Evolutionary conservation across 2,113 vertebrate species (phyloP).

Genomic region (Tricholaema leucomelas): DNA sequence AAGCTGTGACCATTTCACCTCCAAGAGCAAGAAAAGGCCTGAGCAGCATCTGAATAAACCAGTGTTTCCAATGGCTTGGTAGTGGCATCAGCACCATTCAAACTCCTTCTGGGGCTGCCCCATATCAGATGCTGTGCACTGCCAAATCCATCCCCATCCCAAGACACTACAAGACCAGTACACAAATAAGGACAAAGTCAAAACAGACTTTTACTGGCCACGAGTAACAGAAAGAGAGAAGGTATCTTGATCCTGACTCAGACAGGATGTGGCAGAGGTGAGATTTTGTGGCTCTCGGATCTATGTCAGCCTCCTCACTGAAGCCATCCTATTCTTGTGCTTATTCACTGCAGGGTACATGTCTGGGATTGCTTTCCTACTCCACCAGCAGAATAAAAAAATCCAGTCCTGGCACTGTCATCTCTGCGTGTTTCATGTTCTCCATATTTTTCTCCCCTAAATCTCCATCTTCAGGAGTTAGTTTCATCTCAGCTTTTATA

Average conservation of each 20-base stretch:
- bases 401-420: neutral
- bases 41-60: neutral
- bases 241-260: neutral
- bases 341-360: neutral
- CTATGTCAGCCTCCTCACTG: neutral
- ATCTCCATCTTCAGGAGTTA: neutral
- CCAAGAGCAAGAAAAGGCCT: neutral
- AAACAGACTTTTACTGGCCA: neutral
- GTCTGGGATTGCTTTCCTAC: neutral
- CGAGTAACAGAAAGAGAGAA: neutral
- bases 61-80: neutral
- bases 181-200: neutral
- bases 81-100: neutral
- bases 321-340: neutral
- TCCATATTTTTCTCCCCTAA: neutral
- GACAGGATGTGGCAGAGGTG: neutral
- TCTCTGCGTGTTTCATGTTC: neutral
- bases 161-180: neutral
- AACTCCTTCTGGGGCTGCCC: rapidly evolving
- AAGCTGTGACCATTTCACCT: neutral
- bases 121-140: neutral
- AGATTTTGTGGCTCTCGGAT: neutral
- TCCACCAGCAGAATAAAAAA: neutral
- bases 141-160: neutral
- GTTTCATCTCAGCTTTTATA: neutral